Evolutionary conservation across 2,113 vertebrate genomes (phyloP).

Genomic region (Syrmaticus mikado): DNA sequence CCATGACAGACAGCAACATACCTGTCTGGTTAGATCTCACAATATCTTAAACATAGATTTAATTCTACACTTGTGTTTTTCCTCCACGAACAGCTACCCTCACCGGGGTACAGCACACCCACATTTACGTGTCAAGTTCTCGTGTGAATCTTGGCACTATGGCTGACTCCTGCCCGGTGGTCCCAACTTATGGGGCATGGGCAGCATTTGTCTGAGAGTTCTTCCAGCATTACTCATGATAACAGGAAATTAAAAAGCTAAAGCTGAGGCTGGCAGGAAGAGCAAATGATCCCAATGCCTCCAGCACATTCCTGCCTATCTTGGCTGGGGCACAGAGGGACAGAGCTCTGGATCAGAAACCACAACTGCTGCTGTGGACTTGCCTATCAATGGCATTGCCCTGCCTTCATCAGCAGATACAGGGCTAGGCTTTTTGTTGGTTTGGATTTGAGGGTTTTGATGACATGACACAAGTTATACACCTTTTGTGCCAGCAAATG

Average conservation of each 20-base stretch:
- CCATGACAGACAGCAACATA: not conserved
- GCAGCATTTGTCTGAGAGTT: not conserved
- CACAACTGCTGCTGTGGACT: not conserved
- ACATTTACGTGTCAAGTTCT: not conserved
- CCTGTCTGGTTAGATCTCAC: not conserved
- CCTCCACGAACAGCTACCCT: not conserved
- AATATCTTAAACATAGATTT: not conserved
- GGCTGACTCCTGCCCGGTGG: not conserved
- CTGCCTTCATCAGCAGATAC: not conserved
- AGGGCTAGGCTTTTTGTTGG: not conserved
- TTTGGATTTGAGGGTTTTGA: not conserved
- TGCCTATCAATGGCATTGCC: not conserved
- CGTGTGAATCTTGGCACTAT: accelerated
- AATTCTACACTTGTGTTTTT: not conserved
- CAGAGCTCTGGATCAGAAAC: not conserved
- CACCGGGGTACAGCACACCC: not conserved
- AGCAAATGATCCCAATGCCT: not conserved
- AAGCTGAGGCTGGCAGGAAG: constrained; percentile 24
- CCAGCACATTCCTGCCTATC: constrained; percentile 50
- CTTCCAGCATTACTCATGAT: not conserved
- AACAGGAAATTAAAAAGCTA: constrained; percentile 64
- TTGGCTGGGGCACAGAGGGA: not conserved
- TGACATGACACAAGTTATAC: not conserved
- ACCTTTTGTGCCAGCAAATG: not conserved
- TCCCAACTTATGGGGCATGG: not conserved